Evolutionary conservation across 1,140 invertebrate species (phyloP), one percentile per base, ranked within the genome.

Genomic region (Trinorchestia longiramus): DNA sequence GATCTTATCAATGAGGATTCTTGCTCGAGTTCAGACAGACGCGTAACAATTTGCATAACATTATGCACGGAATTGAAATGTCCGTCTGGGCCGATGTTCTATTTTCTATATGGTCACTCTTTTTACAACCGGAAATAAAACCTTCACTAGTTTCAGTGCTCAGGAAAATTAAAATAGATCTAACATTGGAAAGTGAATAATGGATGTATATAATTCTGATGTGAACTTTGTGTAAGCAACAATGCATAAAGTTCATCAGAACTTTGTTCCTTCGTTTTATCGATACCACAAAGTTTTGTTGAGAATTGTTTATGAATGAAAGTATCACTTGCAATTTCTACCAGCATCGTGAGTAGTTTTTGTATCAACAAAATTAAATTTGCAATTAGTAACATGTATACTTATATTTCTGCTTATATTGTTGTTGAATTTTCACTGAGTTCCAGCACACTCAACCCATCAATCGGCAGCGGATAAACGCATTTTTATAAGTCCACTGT

Each of bases 1-100:
- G 43, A 43, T 94, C 36, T 45, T 94, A 94, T 94, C 92, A 19
- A 43, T 15, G 8, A 40, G 43, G 92, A 45, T 19, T 47, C 92
- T 94, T 43, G 43, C 92, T n/a, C 92, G 92, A 94, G 92, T 94
- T 94, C 92, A 43, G 44, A 44, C 41, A 47, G 40, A 17, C 92
- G 6, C 43, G 92, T 94, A 43, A 43, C 92, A 94, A 94, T 94
- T 94, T 94, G 92, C 92, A 94, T 94, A 92, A 45, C 43, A 94
- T 94, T 94, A 94, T 40, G 40, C 36, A 19, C 40, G 43, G 40
- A 94, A 94, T 94, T 94, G 92, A 94, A 94, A 94, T 47, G 92
- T 94, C 92, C 11, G 92, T 17, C 11, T n/a, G n/a, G n/a, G n/a
- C n/a, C n/a, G n/a, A 4, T 23, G 44, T 44, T 40, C 41, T 94